phyloP scores from a whole-genome alignment of 2,888 invertebrate species.

The Clivina fossor region DNA sequence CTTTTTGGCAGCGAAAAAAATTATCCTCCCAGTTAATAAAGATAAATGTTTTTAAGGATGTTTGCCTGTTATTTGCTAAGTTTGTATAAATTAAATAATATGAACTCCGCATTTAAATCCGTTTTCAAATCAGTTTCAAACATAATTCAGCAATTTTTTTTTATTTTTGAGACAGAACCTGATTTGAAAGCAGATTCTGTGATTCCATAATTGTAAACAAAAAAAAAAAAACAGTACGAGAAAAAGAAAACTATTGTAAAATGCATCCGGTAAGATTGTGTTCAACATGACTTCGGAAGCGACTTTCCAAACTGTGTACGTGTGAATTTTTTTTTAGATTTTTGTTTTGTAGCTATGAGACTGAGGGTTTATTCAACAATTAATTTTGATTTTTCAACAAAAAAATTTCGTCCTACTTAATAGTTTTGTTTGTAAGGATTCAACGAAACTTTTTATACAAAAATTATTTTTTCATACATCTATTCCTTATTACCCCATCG shows the following conservation, averaged over 20 bases:
- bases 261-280: no score
- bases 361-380: conserved; percentile 25
- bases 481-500: conserved; percentile 7
- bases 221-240: no score
- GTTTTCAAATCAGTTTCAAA: conserved; percentile 28
- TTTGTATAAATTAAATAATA: conserved; percentile 16
- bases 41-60: conserved; percentile 10
- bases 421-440: background rate
- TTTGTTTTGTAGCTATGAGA: conserved; percentile 26
- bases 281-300: no score
- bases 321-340: conserved; percentile 19
- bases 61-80: conserved; percentile 10
- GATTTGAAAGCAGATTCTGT: conserved; percentile 31
- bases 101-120: conserved; percentile 28
- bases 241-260: no score
- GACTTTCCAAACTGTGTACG: conserved; percentile 16
- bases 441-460: conserved; percentile 2
- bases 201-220: conserved; percentile 31
- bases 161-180: conserved; percentile 2
- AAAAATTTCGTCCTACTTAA: background rate
- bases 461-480: conserved; percentile 13
- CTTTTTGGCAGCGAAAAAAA: conserved; percentile 36
- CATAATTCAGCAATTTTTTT: background rate
- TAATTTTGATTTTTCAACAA: conserved; percentile 20
- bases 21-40: conserved; percentile 19